Base-by-base conservation (phyloP, 1,140 invertebrate genomes). In the Tetramorium simillimum region DNA sequence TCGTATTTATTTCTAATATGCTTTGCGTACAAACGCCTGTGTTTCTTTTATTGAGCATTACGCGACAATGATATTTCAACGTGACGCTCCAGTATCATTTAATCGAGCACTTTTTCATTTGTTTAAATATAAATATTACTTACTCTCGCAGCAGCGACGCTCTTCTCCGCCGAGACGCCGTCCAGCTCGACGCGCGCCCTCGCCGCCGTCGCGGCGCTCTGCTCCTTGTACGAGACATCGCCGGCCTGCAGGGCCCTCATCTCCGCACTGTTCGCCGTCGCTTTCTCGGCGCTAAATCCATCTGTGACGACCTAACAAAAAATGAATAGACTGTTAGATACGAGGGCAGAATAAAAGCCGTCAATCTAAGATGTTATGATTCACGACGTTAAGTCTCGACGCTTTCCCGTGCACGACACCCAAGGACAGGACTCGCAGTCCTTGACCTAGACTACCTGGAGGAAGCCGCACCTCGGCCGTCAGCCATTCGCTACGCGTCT, bases 151-250 rank as follows among this genome's bases (percentile, higher is more conserved):
- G 97, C 95, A 86, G 98, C 96, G 51, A 97, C 96, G 87, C 96
- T 96, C 93, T 98, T 97, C 94, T 98, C 97, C 1, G 97, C 96
- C 1, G 97, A 97, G 76, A 98, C 96, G 21, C 97, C 97, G 91
- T 98, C 97, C 43, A 97, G 94, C 93, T 98, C 97, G 51, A 98
- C 93, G 75, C 97, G 96, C 65, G 96, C 95, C 91, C 95, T 96
- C 88, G 96, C 96, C 56, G 96, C 96, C 12, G 96, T 95, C 12
- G 96, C 95, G 10, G 96, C 96, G 86, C 95, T 96, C 73, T 97
- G 96, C 93, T 98, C 97, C 92, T 97, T 97, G 93, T 98, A 98
- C 51, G 97, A 97, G 62, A 98, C 94, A 91, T 98, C 98, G 2
- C 97, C 97, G 9, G 98, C 96, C 91, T 98, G 97, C 65, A 98